Percentiles rank a stretch among this genome's conserved stretches.
phyloP scores from a whole-genome alignment of 64 coral and sea anemone species.

The Anthopleura sola region DNA sequence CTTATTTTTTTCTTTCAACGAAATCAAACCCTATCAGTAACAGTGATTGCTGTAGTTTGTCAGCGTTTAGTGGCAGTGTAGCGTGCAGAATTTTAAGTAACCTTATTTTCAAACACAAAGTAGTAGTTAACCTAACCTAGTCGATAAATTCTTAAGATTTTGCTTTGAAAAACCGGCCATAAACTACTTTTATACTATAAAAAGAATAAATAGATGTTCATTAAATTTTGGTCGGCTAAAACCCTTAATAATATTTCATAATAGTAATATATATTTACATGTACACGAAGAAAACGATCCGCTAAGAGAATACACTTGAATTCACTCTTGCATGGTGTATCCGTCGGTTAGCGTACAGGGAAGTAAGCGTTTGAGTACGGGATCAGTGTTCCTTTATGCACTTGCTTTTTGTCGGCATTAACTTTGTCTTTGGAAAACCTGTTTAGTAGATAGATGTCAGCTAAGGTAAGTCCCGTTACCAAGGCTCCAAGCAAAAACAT shows the following conservation, averaged over 20 bases:
- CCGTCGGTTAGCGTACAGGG: neutral
- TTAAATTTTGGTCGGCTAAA: too few relatives aligned
- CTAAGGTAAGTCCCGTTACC: conserved; percentile 35
- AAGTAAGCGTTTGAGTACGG: conserved; percentile 21
- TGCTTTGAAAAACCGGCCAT: too few relatives aligned
- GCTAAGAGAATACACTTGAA: neutral
- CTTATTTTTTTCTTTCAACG: too few relatives aligned
- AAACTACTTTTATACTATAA: too few relatives aligned
- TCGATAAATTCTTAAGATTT: too few relatives aligned
- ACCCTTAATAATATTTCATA: too few relatives aligned
- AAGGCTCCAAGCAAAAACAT: conserved; percentile 55
- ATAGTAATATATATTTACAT: neutral
- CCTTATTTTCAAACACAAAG: neutral
- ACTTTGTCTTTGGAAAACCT: neutral
- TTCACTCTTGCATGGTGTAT: neutral
- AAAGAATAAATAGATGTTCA: too few relatives aligned
- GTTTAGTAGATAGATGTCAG: conserved; percentile 56
- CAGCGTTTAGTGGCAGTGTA: too few relatives aligned
- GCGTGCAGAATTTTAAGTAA: neutral
- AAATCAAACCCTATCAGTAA: too few relatives aligned
- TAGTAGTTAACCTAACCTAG: too few relatives aligned
- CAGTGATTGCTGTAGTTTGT: too few relatives aligned
- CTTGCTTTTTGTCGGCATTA: neutral
- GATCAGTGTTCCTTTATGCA: neutral
- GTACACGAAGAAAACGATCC: neutral